Base-by-base conservation (phyloP, 1,140 invertebrate genomes). In the Caenorhabditis inopinata region DNA sequence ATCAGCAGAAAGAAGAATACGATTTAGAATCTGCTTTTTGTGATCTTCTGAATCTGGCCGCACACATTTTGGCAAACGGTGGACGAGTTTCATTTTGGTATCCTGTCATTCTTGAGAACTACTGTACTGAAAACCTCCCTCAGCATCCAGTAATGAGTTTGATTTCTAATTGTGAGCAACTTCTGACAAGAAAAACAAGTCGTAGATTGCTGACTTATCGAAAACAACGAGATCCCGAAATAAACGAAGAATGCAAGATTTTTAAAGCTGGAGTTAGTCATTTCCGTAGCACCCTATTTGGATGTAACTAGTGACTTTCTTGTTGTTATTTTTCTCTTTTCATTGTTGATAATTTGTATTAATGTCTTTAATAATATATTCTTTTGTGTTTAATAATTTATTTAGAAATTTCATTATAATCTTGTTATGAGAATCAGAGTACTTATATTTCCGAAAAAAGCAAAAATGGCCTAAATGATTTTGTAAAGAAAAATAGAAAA, bases 21-120 rank as follows among this genome's bases (percentile, higher is more conserved):
- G 83, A 87, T 51, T 82, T 91, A 29, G 87, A 88, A 3, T 87
- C 89, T 46, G 89, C 90, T 7, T 90, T 90, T 77, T 85, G 83
- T 58, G 90, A 91, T 82, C 84, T 91, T 6, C 84, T 91, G 35
- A 88, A 91, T 83, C 89, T 91, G 85, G 85, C 90, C 29, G 89
- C 89, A n/a, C 85, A 83, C 75, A 87, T 85, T 80, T 83, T 91
- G 7, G 79, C 80, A 12, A 27, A 87, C 14, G 85, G 87, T 58
- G 90, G 90, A 6, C 83, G 89, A 29, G 85, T 91, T 1, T 89
- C 90, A 0, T 91, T 89, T 85, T 91, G 90, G 90, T 88, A 91
- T 58, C 90, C 90, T 23, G 88, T 91, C 9, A 85, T 88, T 48
- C 85, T 84, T 83, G 85, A 87, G 45, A 86, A 87, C 18, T 91